Base-by-base conservation (phyloP, 2,888 invertebrate genomes). In the Cephus pygmeus region DNA sequence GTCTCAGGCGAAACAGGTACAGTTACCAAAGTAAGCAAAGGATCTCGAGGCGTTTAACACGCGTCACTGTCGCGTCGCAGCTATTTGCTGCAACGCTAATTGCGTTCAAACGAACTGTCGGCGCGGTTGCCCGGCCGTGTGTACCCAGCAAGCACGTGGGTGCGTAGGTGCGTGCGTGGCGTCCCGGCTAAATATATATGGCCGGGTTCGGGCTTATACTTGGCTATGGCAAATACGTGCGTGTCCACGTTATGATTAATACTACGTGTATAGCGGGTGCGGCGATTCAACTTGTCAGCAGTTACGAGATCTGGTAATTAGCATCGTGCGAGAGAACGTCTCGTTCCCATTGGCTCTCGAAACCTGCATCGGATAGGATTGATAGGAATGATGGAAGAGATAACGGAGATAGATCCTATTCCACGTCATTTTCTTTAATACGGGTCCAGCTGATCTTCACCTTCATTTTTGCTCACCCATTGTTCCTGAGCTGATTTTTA, bases 21-120 rank as follows among this genome's bases (percentile, higher is more conserved):
- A 15, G 0, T 40, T 35, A 12, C 15, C 40, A 1, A 31, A 31
- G 31, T 31, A 31, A 31, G 31, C 31, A 31, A 15, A 2, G 40
- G 40, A 40, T 40, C 40, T 40, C 15, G 15, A 6, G 40, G 40
- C 15, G 40, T 40, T 40, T 40, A 40, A 15, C 15, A 6, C 1
- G 15, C 40, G 15, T 40, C 15, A 15, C 40, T 40, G 40, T 15
- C 40, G 40, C 40, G 15, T 40, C 40, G 34, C 34, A 15, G 15
- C 73, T 87, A 86, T 89, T 88, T 82, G 83, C 82, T 86, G 84
- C 81, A 83, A 84, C 86, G 88, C 88, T 90, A 90, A 90, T 90
- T 90, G 90, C 89, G 88, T 88, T 87, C 89, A 89, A 90, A 89
- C 89, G 88, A 89, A 90, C 90, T 90, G 90, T 90, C 89, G 88